phyloP scores from a whole-genome alignment of 2,888 invertebrate genomes.

The Ecliptopera silaceata region DNA sequence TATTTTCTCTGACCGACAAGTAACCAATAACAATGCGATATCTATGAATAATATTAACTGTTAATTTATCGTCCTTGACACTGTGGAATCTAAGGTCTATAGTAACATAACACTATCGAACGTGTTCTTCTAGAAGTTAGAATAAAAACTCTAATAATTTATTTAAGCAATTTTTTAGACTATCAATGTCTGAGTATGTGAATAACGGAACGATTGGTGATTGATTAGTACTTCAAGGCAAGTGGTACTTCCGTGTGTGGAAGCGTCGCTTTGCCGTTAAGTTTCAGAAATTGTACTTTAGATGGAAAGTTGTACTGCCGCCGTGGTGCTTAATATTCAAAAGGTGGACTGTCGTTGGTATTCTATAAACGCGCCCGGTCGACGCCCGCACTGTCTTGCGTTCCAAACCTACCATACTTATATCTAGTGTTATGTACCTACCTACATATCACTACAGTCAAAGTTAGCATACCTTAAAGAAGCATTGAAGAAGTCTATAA shows the following conservation, averaged over 20 bases:
- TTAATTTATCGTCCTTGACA: too few species aligned
- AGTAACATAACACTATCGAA: too few species aligned
- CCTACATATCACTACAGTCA: too few species aligned
- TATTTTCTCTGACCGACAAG: too few species aligned
- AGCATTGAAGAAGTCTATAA: too few species aligned
- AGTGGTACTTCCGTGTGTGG: constrained; percentile 49
- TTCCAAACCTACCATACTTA: constrained; percentile 29
- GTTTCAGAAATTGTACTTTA: constrained; percentile 51
- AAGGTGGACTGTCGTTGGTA: constrained; percentile 60
- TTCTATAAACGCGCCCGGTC: constrained; percentile 65
- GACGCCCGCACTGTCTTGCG: constrained; percentile 54
- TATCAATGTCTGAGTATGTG: constrained; percentile 11
- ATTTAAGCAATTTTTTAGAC: neutral
- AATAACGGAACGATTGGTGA: constrained; percentile 10
- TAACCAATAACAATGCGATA: too few species aligned
- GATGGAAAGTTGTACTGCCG: constrained; percentile 69
- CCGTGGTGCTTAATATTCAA: constrained; percentile 68
- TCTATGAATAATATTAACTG: too few species aligned
- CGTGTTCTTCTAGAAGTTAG: too few species aligned
- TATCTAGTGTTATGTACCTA: too few species aligned
- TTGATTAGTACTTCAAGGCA: constrained; percentile 39
- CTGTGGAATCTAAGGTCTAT: too few species aligned
- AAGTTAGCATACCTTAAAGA: too few species aligned
- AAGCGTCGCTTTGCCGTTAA: constrained; percentile 59
- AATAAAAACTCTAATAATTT: too few species aligned